phyloP scores from a whole-genome alignment of 2,797 vertebrate species.

The Helicolenus hilgendorfi region DNA sequence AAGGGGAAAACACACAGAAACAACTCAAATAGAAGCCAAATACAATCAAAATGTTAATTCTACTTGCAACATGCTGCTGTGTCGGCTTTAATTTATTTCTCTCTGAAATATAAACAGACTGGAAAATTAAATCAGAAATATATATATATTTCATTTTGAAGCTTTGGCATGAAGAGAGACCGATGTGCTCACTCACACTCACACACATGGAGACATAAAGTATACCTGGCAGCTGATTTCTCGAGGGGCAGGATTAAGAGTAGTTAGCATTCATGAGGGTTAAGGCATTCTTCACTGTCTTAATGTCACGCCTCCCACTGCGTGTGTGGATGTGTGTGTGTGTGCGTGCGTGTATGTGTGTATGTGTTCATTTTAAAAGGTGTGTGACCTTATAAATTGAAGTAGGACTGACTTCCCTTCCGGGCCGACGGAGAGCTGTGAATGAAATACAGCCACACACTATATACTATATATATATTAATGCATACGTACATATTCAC shows the following conservation, averaged over 20 bases:
- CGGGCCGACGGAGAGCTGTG: not conserved
- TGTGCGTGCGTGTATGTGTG: not conserved
- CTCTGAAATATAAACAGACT: not conserved
- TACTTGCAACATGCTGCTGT: not conserved
- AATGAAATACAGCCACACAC: not conserved
- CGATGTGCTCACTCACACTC: not conserved
- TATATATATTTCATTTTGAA: not conserved
- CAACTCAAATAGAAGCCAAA: not conserved
- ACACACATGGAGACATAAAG: not conserved
- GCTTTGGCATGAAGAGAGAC: not conserved
- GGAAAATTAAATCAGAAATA: not conserved
- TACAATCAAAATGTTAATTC: not conserved
- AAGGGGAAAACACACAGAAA: not conserved
- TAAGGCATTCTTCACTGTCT: slow-evolving; percentile 10
- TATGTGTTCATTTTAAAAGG: not conserved
- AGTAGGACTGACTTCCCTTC: not conserved
- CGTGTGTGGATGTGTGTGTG: not conserved
- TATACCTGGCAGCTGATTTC: not conserved
- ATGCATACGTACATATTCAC: not conserved
- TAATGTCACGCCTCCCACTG: slow-evolving; percentile 5
- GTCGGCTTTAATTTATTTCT: not conserved
- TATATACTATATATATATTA: not conserved
- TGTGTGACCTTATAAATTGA: not conserved
- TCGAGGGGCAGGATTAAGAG: slow-evolving; percentile 22
- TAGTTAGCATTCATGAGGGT: slow-evolving; percentile 50